Percentiles rank a stretch among this genome's conserved stretches.
These are phyloP conservation scores for Excalfactoria chinensis DNA, from an alignment of 2,113 vertebrate species.

Conservation along the genomic window DNA sequence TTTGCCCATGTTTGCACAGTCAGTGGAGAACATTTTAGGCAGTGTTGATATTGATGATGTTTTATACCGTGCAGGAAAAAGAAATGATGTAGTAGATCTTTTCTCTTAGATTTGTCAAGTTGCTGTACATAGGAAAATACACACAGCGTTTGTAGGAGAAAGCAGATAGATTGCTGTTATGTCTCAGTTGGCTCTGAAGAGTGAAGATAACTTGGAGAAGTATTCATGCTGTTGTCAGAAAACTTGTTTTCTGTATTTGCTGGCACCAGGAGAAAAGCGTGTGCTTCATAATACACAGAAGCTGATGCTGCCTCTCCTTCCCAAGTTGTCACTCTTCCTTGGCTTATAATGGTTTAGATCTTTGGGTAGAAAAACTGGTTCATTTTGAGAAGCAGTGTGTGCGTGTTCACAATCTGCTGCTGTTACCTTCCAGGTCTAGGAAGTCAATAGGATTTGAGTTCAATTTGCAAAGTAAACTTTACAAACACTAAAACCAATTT, in stretches of 20 bases:
- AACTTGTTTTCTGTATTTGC: not conserved
- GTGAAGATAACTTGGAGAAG: not conserved
- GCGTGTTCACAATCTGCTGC: not conserved
- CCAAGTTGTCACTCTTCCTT: not conserved
- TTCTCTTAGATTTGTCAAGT: slow-evolving; percentile 6
- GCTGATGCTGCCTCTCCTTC: not conserved
- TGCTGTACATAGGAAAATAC: not conserved
- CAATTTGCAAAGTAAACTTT: not conserved
- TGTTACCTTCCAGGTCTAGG: not conserved
- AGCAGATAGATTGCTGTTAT: not conserved
- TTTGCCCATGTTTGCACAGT: not conserved
- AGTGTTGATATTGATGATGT: accelerated
- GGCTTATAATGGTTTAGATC: not conserved
- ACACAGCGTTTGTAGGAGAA: not conserved
- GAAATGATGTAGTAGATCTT: not conserved
- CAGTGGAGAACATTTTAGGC: not conserved
- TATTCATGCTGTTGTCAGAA: not conserved
- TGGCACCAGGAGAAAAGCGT: not conserved
- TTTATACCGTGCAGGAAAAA: not conserved
- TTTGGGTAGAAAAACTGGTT: not conserved
- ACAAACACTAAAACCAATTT: not conserved
- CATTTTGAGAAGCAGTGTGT: not conserved
- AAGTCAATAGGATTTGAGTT: not conserved
- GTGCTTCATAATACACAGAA: not conserved
- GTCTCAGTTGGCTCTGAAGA: not conserved